Percentiles rank a stretch among this genome's conserved stretches.
These are phyloP conservation scores for Microhierax caerulescens DNA, from an alignment of 2,797 vertebrate species.

Conservation along the genomic window DNA sequence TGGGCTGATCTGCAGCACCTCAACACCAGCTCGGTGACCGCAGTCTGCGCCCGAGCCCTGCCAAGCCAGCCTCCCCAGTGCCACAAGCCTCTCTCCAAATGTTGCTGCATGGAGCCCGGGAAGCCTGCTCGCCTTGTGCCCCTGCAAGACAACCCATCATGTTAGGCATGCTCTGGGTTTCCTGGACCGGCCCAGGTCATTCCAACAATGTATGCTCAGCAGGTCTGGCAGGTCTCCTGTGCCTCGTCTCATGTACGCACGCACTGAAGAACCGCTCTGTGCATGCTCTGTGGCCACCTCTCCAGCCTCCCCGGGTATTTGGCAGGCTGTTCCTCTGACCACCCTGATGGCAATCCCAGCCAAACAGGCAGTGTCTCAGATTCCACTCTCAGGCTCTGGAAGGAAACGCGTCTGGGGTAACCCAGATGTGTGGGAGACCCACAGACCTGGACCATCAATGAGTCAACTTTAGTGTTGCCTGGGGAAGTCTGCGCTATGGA, in stretches of 20 bases:
- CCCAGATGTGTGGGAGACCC: slow-evolving; percentile 25
- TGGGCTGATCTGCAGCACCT: background rate
- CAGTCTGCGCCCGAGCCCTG: background rate
- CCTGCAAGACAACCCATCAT: background rate
- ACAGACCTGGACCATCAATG: background rate
- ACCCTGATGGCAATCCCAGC: slow-evolving; percentile 12
- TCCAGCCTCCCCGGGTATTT: background rate
- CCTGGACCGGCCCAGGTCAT: background rate
- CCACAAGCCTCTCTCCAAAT: background rate
- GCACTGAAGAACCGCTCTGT: background rate
- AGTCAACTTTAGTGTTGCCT: slow-evolving; percentile 19
- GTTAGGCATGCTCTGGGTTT: background rate
- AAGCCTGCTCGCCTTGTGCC: background rate
- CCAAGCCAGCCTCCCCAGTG: background rate
- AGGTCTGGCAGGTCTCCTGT: background rate
- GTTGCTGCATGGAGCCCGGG: fast-evolving
- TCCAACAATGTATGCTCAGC: background rate
- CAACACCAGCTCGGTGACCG: fast-evolving
- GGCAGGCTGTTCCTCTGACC: slow-evolving; percentile 16
- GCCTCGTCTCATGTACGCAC: fast-evolving
- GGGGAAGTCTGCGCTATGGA: background rate
- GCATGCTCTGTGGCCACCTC: background rate
- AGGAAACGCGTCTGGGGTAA: slow-evolving; percentile 34
- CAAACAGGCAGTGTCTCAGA: slow-evolving; percentile 10
- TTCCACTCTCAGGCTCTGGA: slow-evolving; percentile 21